Conservation (phyloP, 2,797 vertebrate species). For the Poeciliopsis gracilis region DNA sequence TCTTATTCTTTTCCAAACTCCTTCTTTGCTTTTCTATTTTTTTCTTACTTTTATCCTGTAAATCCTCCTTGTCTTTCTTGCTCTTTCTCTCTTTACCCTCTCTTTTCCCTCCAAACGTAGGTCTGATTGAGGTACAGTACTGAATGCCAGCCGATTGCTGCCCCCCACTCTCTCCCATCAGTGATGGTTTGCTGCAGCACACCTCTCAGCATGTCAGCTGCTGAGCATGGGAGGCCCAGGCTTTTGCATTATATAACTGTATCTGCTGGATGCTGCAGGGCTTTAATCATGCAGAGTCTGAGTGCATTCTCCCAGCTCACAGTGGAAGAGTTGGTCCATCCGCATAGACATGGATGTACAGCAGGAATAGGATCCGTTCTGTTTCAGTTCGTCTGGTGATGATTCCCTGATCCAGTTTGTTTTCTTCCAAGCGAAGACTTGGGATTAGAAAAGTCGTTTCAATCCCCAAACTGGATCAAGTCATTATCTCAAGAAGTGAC, state of each 20-base stretch:
- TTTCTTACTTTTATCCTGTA: constrained; percentile 27
- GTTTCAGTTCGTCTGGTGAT: constrained; percentile 59
- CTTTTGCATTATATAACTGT: constrained; percentile 77
- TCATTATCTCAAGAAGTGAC: constrained; percentile 45
- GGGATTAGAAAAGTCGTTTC: constrained; percentile 27
- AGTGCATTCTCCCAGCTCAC: constrained; percentile 72
- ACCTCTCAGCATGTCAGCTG: constrained; percentile 78
- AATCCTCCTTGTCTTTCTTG: constrained; percentile 7
- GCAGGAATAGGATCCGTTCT: constrained; percentile 61
- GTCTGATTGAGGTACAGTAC: constrained; percentile 79
- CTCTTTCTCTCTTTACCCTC: constrained; percentile 28
- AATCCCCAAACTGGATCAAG: constrained; percentile 52
- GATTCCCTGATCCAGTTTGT: constrained; percentile 52
- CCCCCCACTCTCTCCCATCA: constrained; percentile 70
- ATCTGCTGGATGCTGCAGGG: constrained; percentile 72
- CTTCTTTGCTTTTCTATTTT: constrained; percentile 38
- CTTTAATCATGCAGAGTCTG: constrained; percentile 77
- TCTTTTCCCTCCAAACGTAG: constrained; percentile 60
- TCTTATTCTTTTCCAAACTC: constrained; percentile 41
- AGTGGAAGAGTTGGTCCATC: constrained; percentile 71
- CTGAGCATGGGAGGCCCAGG: constrained; percentile 75
- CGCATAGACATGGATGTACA: constrained; percentile 71
- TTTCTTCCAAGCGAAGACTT: constrained; percentile 39
- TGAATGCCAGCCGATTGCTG: constrained; percentile 74
- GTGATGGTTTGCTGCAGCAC: constrained; percentile 73